Conservation (phyloP, 2,888 invertebrate species). For the Ceramica pisi region DNA sequence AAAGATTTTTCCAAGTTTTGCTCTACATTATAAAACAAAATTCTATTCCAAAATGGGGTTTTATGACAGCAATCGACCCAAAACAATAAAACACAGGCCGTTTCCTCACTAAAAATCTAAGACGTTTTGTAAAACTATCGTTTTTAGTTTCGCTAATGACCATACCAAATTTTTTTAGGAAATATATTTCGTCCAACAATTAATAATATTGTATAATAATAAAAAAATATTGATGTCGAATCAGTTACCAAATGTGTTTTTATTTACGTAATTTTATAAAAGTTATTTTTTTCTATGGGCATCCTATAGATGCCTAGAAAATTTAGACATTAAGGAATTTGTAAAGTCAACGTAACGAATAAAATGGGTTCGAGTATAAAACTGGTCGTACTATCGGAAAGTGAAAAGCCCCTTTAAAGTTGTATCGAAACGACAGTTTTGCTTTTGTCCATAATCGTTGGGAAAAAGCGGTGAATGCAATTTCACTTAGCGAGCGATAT, state of each 20-base stretch:
- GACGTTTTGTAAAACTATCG: no score
- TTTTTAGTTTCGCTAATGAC: not conserved
- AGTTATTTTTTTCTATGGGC: no score
- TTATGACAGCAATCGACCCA: not conserved
- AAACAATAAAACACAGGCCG: not conserved
- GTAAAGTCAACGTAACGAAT: not conserved
- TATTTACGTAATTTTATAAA: not conserved
- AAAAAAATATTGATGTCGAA: no score
- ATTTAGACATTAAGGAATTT: not conserved
- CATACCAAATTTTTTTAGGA: not conserved
- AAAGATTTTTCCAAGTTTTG: no score
- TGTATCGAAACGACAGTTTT: conserved; percentile 39
- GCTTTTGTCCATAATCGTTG: conserved; percentile 42
- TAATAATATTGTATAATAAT: no score
- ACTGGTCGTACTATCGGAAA: conserved; percentile 7
- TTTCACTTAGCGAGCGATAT: conserved; percentile 52
- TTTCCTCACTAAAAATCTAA: conserved; percentile 1
- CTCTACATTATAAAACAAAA: no score
- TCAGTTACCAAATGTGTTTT: not conserved
- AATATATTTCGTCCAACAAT: no score
- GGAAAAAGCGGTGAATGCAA: conserved; percentile 52
- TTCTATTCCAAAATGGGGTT: not conserved
- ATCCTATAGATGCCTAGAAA: not conserved
- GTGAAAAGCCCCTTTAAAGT: conserved; percentile 37
- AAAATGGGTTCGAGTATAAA: not conserved